Base-by-base conservation (phyloP, 1,140 invertebrate species). In the Drosophila mayri region DNA sequence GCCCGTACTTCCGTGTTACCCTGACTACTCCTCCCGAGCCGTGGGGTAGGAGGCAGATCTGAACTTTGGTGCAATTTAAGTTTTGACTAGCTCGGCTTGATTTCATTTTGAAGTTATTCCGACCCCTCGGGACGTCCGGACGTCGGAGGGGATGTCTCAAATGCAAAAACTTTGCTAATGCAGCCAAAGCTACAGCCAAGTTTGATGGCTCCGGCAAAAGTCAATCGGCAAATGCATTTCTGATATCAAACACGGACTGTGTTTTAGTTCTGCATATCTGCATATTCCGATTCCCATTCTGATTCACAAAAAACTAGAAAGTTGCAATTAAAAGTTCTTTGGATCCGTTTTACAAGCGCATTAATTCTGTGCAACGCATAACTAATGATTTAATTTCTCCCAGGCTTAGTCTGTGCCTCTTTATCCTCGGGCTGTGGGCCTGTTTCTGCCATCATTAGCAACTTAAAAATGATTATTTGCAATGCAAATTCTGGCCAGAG, bases 311-410 rank as follows among this genome's bases (percentile, higher is more conserved):
- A 70, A 60, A 55, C 25, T 65, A 47, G 12, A 79, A 62, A 77
- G 38, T 75, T 73, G 76, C 68, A 87, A 88, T 87, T 88, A 88
- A 87, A 87, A 83, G 46, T 87, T 80, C 46, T 61, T 68, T 80
- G 46, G 74, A 47, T 62, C 40, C 41, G 46, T 65, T 77, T 72
- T 86, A 79, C 79, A 83, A 83, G 71, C 71, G 80, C 80, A 79
- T 83, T 83, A 88, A 88, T 84, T 83, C 64, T 71, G 57, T 67
- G 75, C 80, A 83, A 63, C 76, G 84, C 84, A 87, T 87, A 87
- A 88, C 84, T 88, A 87, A 87, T 84, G 84, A 88, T 84, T 87
- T 88, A 87, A 88, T 87, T 88, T 83, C 37, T 83, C 60, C 60
- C 44, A 68, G 67, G 28, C 38, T 18, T 10, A 22, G 58, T 14